phyloP scores from a whole-genome alignment of 37 sponge, comb jelly and placozoan species.

The Halisarca cf. caerulea region DNA sequence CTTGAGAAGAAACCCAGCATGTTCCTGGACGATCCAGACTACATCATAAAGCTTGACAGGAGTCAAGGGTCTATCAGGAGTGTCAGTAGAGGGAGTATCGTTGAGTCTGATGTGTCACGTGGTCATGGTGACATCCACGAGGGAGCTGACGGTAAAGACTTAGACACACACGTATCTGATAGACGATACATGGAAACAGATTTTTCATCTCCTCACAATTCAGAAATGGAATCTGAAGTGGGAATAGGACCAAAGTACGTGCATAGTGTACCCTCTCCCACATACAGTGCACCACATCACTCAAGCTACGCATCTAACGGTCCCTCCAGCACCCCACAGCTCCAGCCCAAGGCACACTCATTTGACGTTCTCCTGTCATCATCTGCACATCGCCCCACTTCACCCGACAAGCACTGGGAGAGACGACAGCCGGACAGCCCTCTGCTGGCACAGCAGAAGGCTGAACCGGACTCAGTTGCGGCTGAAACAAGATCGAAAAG shows the following conservation, averaged over 20 bases:
- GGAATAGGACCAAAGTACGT: neutral
- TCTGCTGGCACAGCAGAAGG: neutral
- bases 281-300: neutral
- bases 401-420: neutral
- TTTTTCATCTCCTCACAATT: neutral
- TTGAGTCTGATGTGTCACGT: neutral
- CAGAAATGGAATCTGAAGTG: neutral
- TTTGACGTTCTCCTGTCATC: neutral
- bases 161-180: neutral
- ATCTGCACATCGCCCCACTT: neutral
- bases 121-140: no score
- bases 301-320: neutral
- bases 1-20: neutral
- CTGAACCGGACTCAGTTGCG: neutral
- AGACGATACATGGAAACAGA: neutral
- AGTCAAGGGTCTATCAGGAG: neutral
- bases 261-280: neutral
- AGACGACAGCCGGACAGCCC: neutral
- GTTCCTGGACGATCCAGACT: conserved; percentile 7
- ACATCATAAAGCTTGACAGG: neutral
- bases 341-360: neutral
- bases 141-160: neutral
- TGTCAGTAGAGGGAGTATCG: neutral
- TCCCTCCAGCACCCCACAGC: conserved; percentile 17
- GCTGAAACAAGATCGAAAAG: no score